Conservation (phyloP, 1,140 invertebrate genomes). For the Patella vulgata region DNA sequence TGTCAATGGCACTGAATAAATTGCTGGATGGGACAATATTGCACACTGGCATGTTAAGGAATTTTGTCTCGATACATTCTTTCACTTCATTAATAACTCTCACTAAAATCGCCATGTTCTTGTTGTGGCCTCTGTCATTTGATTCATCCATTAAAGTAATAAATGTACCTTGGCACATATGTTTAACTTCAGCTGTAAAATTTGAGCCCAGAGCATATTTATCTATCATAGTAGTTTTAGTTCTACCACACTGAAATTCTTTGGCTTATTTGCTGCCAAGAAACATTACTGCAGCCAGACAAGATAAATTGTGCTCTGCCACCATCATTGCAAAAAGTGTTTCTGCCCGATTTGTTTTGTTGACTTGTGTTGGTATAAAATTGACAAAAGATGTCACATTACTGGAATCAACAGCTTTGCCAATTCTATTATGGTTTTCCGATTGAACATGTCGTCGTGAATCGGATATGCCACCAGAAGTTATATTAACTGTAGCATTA, state of each 20-base stretch:
- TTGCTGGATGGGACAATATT: constrained; percentile 6
- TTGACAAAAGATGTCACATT: too few relatives aligned
- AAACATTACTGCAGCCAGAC: constrained; percentile 17
- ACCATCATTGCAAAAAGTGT: constrained; percentile 15
- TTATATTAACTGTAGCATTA: background rate
- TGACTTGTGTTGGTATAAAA: background rate
- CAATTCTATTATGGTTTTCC: background rate
- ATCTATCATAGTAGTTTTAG: constrained; percentile 27
- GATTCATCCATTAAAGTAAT: constrained; percentile 8
- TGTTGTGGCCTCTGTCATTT: constrained; percentile 12
- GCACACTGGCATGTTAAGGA: constrained; percentile 16
- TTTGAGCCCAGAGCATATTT: constrained; percentile 9
- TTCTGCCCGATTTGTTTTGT: constrained; percentile 6
- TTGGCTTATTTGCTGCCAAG: constrained; percentile 15
- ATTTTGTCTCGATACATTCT: background rate
- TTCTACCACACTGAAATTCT: constrained; percentile 16
- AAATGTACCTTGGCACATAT: constrained; percentile 9
- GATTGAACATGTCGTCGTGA: background rate
- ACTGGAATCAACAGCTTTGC: background rate
- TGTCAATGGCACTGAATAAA: constrained; percentile 8
- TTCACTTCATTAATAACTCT: background rate
- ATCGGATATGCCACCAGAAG: too few relatives aligned
- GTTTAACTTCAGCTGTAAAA: constrained; percentile 1
- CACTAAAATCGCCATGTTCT: constrained; percentile 17
- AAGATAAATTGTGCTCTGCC: too few relatives aligned